Conservation (phyloP, 2,113 vertebrate species). For the Bufo gargarizans region DNA sequence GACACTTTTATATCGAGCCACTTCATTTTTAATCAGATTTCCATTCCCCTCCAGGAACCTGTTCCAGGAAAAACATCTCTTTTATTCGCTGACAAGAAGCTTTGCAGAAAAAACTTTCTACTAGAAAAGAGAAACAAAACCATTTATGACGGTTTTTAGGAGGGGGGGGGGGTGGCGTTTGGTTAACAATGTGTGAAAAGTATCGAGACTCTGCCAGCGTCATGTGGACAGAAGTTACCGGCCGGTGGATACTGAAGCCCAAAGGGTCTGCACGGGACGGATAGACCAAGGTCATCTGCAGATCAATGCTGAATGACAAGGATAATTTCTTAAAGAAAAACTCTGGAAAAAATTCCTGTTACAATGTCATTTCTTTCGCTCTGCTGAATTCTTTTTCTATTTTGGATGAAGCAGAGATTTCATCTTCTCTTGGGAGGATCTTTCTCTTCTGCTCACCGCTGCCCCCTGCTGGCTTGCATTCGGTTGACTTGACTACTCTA, state of each 20-base stretch:
- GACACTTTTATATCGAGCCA: conserved; percentile 63
- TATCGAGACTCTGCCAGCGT: not conserved
- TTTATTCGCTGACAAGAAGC: conserved; percentile 60
- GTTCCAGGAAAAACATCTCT: conserved; percentile 64
- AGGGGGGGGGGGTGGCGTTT: not conserved
- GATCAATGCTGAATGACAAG: too few relatives aligned
- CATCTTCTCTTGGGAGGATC: not conserved
- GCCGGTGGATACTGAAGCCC: not conserved
- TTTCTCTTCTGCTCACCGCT: not conserved
- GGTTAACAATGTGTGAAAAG: not conserved
- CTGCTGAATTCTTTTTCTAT: not conserved
- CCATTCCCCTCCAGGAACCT: conserved; percentile 60
- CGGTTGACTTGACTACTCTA: too few relatives aligned
- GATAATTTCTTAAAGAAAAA: not conserved
- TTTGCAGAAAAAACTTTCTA: not conserved
- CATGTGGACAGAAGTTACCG: conserved; percentile 2
- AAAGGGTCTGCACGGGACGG: not conserved
- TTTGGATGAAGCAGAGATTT: not conserved
- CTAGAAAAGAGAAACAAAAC: not conserved
- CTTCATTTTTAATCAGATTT: conserved; percentile 65
- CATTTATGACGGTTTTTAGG: conserved; percentile 26
- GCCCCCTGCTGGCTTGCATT: not conserved
- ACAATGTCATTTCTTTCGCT: too few relatives aligned
- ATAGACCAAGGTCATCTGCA: not conserved
- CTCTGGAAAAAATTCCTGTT: not conserved